These are phyloP conservation scores for Drosophila dives DNA, from an alignment of 2,888 invertebrate genomes.

Conservation along the genomic window DNA sequence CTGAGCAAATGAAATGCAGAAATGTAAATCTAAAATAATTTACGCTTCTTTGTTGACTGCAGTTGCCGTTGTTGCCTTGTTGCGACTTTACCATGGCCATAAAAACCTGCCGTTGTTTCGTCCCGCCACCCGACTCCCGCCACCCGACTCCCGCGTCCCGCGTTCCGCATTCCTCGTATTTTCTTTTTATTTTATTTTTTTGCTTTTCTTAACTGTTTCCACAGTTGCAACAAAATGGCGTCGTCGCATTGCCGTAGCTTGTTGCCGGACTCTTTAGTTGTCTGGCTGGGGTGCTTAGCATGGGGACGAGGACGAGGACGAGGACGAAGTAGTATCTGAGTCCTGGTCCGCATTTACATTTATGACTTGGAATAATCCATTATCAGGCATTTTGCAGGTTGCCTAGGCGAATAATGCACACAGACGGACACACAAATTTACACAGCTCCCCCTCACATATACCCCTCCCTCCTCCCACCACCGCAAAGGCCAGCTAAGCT, in stretches of 20 bases:
- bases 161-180: conserved; percentile 42
- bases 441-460: conserved; percentile 7
- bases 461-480: background rate
- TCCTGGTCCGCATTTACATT: conserved; percentile 72
- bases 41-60: conserved; percentile 82
- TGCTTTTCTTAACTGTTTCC: conserved; percentile 59
- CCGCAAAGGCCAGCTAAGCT: conserved; percentile 57
- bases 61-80: conserved; percentile 47
- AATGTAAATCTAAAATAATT: conserved; percentile 83
- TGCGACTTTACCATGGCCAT: conserved; percentile 46
- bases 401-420: conserved; percentile 73
- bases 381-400: conserved; percentile 80
- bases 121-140: conserved; percentile 1
- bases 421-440: conserved; percentile 16
- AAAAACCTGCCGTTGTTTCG: conserved; percentile 53
- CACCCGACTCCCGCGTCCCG: too few relatives aligned
- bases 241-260: conserved; percentile 51
- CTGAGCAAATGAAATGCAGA: conserved; percentile 79
- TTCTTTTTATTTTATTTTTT: conserved; percentile 14
- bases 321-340: conserved; percentile 34
- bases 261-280: conserved; percentile 37
- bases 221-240: conserved; percentile 76
- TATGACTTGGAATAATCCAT: conserved; percentile 79
- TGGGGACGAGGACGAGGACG: background rate
- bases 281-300: conserved; percentile 33